Conservation (phyloP, 1,140 invertebrate species). For the Homarus americanus region DNA sequence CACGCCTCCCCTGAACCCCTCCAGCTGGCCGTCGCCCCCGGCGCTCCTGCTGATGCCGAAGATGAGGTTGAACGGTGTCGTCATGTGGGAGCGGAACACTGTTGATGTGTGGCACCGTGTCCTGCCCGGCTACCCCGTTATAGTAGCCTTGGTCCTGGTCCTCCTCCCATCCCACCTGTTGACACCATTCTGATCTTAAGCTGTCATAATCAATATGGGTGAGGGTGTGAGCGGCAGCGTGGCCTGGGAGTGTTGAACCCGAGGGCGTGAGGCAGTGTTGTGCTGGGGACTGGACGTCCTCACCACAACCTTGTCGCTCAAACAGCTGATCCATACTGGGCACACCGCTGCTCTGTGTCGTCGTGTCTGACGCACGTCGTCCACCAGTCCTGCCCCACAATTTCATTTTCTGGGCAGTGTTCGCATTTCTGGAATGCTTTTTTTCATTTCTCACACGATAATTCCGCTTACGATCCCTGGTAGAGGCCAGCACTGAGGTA, state of each 20-base stretch:
- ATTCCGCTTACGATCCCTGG: not conserved
- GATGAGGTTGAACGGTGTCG: not conserved
- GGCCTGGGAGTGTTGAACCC: conserved; percentile 47
- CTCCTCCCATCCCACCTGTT: not conserved
- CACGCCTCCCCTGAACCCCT: conserved; percentile 37
- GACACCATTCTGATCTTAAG: conserved; percentile 5
- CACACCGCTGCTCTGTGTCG: not conserved
- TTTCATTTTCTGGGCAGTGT: not conserved
- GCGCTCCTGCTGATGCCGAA: not conserved
- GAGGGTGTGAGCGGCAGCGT: conserved; percentile 32
- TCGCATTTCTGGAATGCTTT: not conserved
- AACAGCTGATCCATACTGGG: conserved; percentile 17
- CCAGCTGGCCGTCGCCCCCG: conserved; percentile 35
- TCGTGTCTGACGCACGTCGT: not conserved
- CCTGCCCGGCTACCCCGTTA: not conserved
- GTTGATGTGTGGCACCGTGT: not conserved
- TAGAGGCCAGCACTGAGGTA: not conserved
- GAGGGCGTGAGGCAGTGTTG: not conserved
- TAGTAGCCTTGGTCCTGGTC: not conserved
- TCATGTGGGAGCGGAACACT: not conserved
- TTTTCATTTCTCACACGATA: not conserved
- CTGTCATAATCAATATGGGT: conserved; percentile 62
- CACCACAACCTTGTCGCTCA: not conserved
- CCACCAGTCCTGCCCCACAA: conserved; percentile 3
- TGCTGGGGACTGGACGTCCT: not conserved